Conservation (phyloP, 2,113 vertebrate genomes). For the Toxotes chatareus region DNA sequence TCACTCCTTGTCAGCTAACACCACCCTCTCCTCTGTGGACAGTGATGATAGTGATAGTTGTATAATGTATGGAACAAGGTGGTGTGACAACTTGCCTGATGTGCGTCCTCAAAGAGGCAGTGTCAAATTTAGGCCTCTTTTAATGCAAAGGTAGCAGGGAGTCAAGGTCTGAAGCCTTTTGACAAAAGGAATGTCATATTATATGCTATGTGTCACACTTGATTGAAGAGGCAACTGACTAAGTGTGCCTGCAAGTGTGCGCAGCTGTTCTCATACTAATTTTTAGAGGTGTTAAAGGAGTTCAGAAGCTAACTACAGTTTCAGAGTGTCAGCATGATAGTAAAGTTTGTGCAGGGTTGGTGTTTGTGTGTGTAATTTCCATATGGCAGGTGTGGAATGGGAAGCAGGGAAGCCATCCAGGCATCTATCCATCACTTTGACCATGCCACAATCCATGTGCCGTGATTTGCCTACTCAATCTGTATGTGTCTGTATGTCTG, state of each 20-base stretch:
- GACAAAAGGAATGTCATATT: slow-evolving; percentile 23
- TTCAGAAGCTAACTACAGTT: slow-evolving; percentile 47
- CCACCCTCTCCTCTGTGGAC: not conserved
- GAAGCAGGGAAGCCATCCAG: slow-evolving; percentile 50
- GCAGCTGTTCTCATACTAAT: slow-evolving; percentile 50
- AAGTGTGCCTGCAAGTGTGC: slow-evolving; percentile 19
- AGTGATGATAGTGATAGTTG: not conserved
- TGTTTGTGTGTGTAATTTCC: slow-evolving; percentile 43
- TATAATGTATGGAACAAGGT: slow-evolving; percentile 7
- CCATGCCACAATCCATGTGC: slow-evolving; percentile 34
- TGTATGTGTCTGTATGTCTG: slow-evolving; percentile 61
- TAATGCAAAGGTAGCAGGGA: slow-evolving; percentile 2
- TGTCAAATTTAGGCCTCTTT: slow-evolving; percentile 30
- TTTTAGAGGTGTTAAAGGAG: slow-evolving; percentile 39
- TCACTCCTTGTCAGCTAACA: not conserved
- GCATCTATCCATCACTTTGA: slow-evolving; percentile 72
- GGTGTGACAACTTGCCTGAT: slow-evolving; percentile 7
- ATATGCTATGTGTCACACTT: slow-evolving; percentile 26
- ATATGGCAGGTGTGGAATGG: slow-evolving; percentile 36
- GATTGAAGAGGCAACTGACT: slow-evolving; percentile 53
- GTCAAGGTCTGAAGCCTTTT: slow-evolving; percentile 43
- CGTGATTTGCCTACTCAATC: slow-evolving; percentile 52
- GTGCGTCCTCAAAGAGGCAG: not conserved
- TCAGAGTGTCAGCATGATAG: slow-evolving; percentile 48
- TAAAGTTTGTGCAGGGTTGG: slow-evolving; percentile 20